Evolutionary conservation across 2,888 invertebrate genomes (phyloP).

Genomic region (Tinea semifulvella): DNA sequence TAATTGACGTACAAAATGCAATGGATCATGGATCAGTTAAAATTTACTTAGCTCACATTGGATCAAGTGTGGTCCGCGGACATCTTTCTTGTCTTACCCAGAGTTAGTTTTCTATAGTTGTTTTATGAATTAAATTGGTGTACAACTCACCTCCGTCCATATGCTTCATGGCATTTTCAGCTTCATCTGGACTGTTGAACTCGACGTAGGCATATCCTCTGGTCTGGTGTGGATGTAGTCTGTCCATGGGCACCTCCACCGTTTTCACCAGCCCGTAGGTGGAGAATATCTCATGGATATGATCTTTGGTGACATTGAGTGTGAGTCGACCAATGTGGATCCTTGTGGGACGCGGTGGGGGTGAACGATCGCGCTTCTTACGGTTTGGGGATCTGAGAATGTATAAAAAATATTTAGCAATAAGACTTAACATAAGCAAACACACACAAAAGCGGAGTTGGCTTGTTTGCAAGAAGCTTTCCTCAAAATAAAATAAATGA

Average conservation of each 20-base stretch:
- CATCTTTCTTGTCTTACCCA: too few species aligned
- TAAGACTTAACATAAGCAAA: too few species aligned
- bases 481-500: too few species aligned
- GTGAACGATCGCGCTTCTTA: conserved; percentile 83
- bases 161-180: conserved; percentile 98
- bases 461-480: too few species aligned
- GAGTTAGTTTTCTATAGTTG: too few species aligned
- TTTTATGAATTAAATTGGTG: too few species aligned
- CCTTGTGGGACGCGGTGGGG: conserved; percentile 90
- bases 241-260: conserved; percentile 90
- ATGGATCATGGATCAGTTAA: too few species aligned
- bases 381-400: conserved; percentile 69
- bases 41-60: too few species aligned
- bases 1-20: too few species aligned
- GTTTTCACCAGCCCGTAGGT: conserved; percentile 86
- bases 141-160: conserved; percentile 93
- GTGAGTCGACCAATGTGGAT: conserved; percentile 95
- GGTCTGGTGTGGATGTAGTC: conserved; percentile 87
- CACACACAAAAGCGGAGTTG: too few species aligned
- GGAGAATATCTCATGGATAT: conserved; percentile 91
- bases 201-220: conserved; percentile 96
- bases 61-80: too few species aligned
- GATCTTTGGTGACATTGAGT: conserved; percentile 91
- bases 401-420: too few species aligned
- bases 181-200: conserved; percentile 92